Conservation (phyloP, 2,888 invertebrate genomes). For the Spodoptera picta region DNA sequence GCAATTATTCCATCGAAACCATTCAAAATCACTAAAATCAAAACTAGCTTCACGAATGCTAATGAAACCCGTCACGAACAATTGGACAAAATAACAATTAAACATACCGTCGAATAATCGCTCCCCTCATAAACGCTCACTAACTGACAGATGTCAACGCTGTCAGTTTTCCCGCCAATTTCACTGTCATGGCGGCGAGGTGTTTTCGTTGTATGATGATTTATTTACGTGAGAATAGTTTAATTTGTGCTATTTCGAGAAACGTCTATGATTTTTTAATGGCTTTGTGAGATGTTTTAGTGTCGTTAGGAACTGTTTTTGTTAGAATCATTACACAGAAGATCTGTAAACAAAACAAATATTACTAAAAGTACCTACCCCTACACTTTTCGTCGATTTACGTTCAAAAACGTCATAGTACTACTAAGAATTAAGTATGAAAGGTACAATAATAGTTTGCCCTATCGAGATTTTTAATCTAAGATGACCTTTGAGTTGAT, state of each 20-base stretch:
- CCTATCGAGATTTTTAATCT: too few species aligned
- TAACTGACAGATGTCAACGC: conserved; percentile 72
- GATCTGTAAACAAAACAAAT: too few species aligned
- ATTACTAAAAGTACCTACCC: too few species aligned
- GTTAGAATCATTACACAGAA: too few species aligned
- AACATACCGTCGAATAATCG: conserved; percentile 61
- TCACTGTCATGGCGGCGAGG: conserved; percentile 50
- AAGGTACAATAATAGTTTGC: too few species aligned
- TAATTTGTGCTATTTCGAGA: conserved; percentile 10
- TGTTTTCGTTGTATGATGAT: conserved; percentile 44
- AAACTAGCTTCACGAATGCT: conserved; percentile 45
- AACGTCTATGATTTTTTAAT: not conserved
- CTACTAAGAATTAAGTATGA: too few species aligned
- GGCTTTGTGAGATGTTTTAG: not conserved
- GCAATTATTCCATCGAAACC: conserved; percentile 20
- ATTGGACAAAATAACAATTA: conserved; percentile 65
- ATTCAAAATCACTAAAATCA: conserved; percentile 40
- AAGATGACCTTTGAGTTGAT: too few species aligned
- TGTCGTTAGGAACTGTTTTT: too few species aligned
- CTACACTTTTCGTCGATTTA: too few species aligned
- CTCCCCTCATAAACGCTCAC: conserved; percentile 65
- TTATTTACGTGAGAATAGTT: conserved; percentile 40
- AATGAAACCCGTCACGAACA: conserved; percentile 54
- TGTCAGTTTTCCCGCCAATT: conserved; percentile 75
- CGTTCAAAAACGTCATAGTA: too few species aligned